phyloP scores from a whole-genome alignment of 1,140 invertebrate genomes.

The Dinoponera quadriceps region DNA sequence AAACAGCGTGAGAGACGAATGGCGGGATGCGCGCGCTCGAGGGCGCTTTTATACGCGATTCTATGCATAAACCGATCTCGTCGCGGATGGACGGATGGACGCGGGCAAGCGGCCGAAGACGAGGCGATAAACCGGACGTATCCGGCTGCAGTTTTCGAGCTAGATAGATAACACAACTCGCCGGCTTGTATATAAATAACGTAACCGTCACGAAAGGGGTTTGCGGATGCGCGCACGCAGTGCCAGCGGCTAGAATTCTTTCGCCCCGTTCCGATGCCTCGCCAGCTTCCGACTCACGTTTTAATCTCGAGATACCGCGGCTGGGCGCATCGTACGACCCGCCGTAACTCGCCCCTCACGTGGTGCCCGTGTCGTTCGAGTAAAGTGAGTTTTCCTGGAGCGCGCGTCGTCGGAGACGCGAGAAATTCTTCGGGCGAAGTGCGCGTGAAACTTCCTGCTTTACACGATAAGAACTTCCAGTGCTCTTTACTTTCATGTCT shows the following conservation, averaged over 20 bases:
- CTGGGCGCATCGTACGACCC: too few relatives aligned
- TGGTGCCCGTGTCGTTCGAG: too few relatives aligned
- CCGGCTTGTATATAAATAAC: slow-evolving; percentile 59
- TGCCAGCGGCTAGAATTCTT: neutral
- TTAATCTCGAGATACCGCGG: neutral
- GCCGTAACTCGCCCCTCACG: too few relatives aligned
- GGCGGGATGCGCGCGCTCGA: neutral
- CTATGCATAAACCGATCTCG: slow-evolving; percentile 11
- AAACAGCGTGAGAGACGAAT: neutral
- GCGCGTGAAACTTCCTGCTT: too few relatives aligned
- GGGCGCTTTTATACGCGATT: neutral
- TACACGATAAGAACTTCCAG: too few relatives aligned
- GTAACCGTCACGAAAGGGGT: slow-evolving; percentile 35
- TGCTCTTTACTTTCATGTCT: too few relatives aligned
- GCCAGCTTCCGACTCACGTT: neutral
- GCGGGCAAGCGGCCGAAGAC: slow-evolving; percentile 20
- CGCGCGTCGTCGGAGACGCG: too few relatives aligned
- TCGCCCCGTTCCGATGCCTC: neutral
- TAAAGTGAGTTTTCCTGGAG: too few relatives aligned
- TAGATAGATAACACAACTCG: slow-evolving; percentile 61
- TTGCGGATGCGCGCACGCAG: slow-evolving; percentile 3
- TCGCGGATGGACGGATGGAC: neutral
- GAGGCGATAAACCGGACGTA: slow-evolving; percentile 56
- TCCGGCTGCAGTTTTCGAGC: slow-evolving; percentile 61
- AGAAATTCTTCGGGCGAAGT: too few relatives aligned